A percentile compares a stretch with the other conserved stretches of the same genome.
phyloP scores from a whole-genome alignment of 2,113 vertebrate species.

The Melierax canorus region DNA sequence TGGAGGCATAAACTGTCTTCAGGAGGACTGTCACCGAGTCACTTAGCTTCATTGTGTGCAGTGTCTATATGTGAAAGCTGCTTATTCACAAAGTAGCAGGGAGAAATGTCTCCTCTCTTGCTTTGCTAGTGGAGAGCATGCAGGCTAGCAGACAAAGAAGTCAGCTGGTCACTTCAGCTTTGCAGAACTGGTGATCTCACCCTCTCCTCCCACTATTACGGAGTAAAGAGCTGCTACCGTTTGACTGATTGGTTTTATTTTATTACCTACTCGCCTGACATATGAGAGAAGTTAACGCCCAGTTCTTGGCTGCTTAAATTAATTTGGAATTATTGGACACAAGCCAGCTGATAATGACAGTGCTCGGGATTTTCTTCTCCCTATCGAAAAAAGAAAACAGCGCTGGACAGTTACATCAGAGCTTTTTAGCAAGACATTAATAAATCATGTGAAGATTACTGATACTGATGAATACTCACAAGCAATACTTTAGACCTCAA shows the following conservation, averaged over 20 bases:
- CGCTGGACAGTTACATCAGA: neutral
- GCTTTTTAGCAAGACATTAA: slow-evolving; percentile 44
- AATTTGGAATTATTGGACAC: neutral
- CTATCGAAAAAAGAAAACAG: neutral
- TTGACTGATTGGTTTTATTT: neutral
- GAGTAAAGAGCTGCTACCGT: neutral
- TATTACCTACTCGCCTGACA: neutral
- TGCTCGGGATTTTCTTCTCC: neutral
- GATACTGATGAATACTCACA: neutral
- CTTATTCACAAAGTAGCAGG: neutral
- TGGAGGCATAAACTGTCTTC: neutral
- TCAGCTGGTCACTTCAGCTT: slow-evolving; percentile 26
- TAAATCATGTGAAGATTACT: slow-evolving; percentile 12
- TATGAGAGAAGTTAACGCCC: neutral
- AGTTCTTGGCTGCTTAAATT: neutral
- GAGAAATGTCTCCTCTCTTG: neutral
- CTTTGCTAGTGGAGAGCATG: neutral
- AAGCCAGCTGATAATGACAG: slow-evolving; percentile 1
- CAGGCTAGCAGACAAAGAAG: slow-evolving; percentile 40
- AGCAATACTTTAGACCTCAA: neutral
- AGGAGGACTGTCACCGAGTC: neutral
- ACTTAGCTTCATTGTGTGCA: neutral
- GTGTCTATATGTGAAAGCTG: neutral
- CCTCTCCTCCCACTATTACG: neutral
- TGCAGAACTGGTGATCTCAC: slow-evolving; percentile 34